These are phyloP conservation scores for Acanthurus leucopareius DNA, from an alignment of 2,797 vertebrate genomes.

Conservation along the genomic window DNA sequence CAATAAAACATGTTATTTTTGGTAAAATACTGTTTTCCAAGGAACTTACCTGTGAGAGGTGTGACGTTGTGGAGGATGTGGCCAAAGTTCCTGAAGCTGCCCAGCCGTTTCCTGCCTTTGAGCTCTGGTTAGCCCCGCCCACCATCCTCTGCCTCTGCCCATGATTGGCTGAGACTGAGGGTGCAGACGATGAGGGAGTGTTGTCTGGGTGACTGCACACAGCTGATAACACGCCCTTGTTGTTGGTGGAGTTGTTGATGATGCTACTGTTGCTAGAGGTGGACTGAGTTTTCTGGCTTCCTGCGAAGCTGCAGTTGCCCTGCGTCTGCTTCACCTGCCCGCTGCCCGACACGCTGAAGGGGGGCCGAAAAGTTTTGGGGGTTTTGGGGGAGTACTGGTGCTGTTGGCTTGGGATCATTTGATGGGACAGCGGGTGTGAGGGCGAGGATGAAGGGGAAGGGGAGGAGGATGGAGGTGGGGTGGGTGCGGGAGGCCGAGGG, in stretches of 20 bases:
- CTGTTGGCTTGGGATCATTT: conserved; percentile 70
- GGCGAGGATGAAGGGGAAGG: conserved; percentile 75
- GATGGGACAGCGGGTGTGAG: conserved; percentile 70
- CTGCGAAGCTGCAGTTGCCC: conserved; percentile 68
- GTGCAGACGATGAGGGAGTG: conserved; percentile 63
- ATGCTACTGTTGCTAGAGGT: conserved; percentile 59
- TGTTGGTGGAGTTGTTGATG: conserved; percentile 51
- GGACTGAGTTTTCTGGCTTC: conserved; percentile 73
- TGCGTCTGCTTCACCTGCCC: conserved; percentile 70
- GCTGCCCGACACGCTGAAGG: conserved; percentile 69
- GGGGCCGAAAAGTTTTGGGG: conserved; percentile 69
- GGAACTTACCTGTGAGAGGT: conserved; percentile 82
- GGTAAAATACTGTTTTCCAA: not conserved
- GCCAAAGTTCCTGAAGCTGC: conserved; percentile 72
- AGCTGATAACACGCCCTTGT: conserved; percentile 54
- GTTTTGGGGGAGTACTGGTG: conserved; percentile 80
- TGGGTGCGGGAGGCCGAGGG: conserved; percentile 86
- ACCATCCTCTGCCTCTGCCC: conserved; percentile 79
- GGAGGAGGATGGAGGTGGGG: conserved; percentile 87
- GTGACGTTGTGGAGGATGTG: conserved; percentile 80
- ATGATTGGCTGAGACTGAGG: conserved; percentile 75
- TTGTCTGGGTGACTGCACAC: conserved; percentile 66
- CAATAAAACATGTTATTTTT: not conserved
- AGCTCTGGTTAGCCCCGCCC: conserved; percentile 75
- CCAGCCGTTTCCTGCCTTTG: conserved; percentile 82